Conservation (phyloP, 2,113 vertebrate genomes). For the Ceyx margarethae region DNA sequence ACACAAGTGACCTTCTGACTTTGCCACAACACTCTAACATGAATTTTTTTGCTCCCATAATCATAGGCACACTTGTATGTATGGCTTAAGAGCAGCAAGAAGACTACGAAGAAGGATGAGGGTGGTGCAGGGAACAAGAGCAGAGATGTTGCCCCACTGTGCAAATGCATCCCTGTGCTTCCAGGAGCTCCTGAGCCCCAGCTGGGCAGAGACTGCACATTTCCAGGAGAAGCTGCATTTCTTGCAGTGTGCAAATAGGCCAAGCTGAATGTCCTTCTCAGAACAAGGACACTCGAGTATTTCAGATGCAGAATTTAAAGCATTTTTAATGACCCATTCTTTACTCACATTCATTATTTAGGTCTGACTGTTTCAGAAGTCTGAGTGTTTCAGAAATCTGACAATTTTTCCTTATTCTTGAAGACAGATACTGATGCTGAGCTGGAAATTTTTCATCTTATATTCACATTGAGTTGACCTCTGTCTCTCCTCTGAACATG, state of each 20-base stretch:
- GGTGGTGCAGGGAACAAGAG: neutral
- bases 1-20: neutral
- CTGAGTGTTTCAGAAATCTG: neutral
- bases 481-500: neutral
- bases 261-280: neutral
- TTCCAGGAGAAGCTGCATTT: neutral
- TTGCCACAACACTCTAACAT: neutral
- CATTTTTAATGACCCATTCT: conserved; percentile 35
- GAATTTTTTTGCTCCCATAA: neutral
- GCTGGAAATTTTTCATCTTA: neutral
- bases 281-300: neutral
- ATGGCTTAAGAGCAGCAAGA: neutral
- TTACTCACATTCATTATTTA: conserved; percentile 49
- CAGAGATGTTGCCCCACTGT: neutral
- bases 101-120: neutral
- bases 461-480: neutral
- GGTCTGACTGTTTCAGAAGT: conserved; percentile 6
- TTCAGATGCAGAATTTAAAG: conserved; percentile 39
- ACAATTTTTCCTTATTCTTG: neutral
- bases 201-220: neutral
- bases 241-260: neutral
- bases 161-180: neutral
- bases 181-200: neutral
- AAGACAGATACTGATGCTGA: neutral
- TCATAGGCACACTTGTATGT: neutral